Evolutionary conservation across 2,113 vertebrate species (phyloP), one percentile per base, ranked within the genome.

Genomic region (Cyrtonyx montezumae): DNA sequence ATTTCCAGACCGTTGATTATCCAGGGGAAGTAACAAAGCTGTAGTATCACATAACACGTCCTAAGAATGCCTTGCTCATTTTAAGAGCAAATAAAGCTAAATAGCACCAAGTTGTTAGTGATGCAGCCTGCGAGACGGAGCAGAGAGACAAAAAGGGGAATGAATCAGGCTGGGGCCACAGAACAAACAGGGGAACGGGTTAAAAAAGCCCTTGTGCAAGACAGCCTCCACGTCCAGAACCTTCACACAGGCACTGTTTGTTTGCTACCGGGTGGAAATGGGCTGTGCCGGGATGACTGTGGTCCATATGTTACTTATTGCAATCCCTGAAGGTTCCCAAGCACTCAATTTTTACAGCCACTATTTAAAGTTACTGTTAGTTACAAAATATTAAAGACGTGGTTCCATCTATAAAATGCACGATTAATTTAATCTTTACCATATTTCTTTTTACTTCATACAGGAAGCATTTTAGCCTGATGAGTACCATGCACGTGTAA

Each of bases 71-170:
- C 96, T 88, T 93, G 90, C 78, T 95, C 96, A 84, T 90, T 96
- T 95, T 96, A 95, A 96, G 95, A 96, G 96, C 96, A 96, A 96
- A 96, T 96, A 96, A 96, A 96, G 95, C 94, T 88, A 95, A 96
- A 94, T 96, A 93, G 93, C 96, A 96, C 94, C 79, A 13, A 95
- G 87, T 90, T 96, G 95, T 93, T 93, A 93, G 53, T 5, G 67
- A 71, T 91, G 67, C 75, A 36, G 85, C 88, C 96, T 83, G 7
- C 0, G 1, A 93, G 84, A 69, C 56, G 4, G 4, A 78, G 92
- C 84, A 53, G 84, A 65, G 86, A 45, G 71, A 95, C 88, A 91
- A 80, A 90, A 90, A 84, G 66, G 84, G 65, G 51, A 32, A 86
- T 91, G 86, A 74, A 77, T 84, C 81, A 84, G 77, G 25, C 67